Base-by-base conservation (phyloP, 2,113 vertebrate genomes). In the Pantherophis guttatus region DNA sequence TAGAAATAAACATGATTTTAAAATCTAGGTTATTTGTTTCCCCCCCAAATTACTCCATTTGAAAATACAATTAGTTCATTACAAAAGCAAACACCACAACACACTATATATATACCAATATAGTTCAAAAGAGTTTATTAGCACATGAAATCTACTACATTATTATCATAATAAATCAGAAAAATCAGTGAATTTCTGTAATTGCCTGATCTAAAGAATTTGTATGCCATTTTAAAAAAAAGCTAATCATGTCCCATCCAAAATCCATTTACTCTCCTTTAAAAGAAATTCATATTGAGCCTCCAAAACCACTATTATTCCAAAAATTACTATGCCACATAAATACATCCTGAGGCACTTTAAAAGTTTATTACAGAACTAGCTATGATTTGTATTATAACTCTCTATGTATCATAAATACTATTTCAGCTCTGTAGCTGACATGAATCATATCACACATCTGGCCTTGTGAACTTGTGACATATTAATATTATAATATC, bases 161-260 rank as follows among this genome's bases (percentile, higher is more conserved):
- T 95, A 94, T 97, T 97, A 97, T 96, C 94, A 97, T 97, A 97
- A 96, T 96, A 97, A 97, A 97, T 97, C 95, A 92, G 90, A 96
- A 96, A 97, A 94, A 95, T 57, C 95, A 91, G 93, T 94, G 93
- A 95, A 86, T 96, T 90, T 94, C 96, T 97, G 95, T 97, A 97
- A 98, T 91, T 95, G 94, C 89, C 95, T 97, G 94, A 90, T 90
- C 93, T 90, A 93, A 93, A 92, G 95, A 97, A 93, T 90, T 95
- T 96, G 97, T 93, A 88, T 93, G 91, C 94, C 88, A 92, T 94
- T 70, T 85, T 97, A 96, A 95, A 95, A 96, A 96, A 97, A 97
- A 91, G 95, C 0, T 95, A 96, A 94, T 97, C 94, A 96, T 94
- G 93, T 39, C 65, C 93, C 95, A 97, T 93, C 85, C 91, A 94